Percentiles rank a stretch among this genome's conserved stretches.
These are phyloP conservation scores for Hypsibius dujardini DNA, from an alignment of 1,140 invertebrate genomes.

Conservation along the genomic window DNA sequence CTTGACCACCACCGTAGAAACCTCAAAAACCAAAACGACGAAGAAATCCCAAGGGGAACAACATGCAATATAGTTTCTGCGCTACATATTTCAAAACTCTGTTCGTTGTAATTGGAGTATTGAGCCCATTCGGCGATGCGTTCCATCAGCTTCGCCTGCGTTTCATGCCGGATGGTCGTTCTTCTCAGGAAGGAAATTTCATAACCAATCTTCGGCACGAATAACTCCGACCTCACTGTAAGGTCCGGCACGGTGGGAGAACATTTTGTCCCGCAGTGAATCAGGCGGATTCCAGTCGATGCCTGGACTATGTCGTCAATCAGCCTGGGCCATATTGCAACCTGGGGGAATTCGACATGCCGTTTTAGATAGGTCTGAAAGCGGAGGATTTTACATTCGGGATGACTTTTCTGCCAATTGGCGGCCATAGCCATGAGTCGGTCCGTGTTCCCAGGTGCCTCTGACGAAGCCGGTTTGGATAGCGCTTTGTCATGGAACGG, in stretches of 20 bases:
- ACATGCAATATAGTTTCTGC: not conserved
- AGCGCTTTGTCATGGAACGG: too few relatives aligned
- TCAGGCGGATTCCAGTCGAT: not conserved
- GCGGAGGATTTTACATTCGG: slow-evolving; percentile 4
- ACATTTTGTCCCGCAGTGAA: not conserved
- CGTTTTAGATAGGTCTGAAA: not conserved
- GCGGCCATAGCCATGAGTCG: too few relatives aligned
- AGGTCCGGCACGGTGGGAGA: not conserved
- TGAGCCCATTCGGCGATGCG: slow-evolving; percentile 3
- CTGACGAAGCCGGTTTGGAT: too few relatives aligned
- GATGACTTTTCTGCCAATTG: not conserved
- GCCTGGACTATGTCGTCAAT: not conserved
- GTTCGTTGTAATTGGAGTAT: not conserved
- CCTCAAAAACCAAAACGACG: too few relatives aligned
- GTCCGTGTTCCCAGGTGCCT: too few relatives aligned
- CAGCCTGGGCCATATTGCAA: not conserved
- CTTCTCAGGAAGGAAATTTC: not conserved
- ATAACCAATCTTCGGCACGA: not conserved
- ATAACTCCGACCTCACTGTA: too few relatives aligned
- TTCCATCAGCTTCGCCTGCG: not conserved
- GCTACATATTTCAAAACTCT: not conserved
- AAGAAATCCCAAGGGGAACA: not conserved
- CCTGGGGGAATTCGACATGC: not conserved
- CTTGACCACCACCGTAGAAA: not conserved
- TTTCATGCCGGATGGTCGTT: not conserved